Conservation (phyloP, 2,113 vertebrate genomes). For the Isichthys henryi region DNA sequence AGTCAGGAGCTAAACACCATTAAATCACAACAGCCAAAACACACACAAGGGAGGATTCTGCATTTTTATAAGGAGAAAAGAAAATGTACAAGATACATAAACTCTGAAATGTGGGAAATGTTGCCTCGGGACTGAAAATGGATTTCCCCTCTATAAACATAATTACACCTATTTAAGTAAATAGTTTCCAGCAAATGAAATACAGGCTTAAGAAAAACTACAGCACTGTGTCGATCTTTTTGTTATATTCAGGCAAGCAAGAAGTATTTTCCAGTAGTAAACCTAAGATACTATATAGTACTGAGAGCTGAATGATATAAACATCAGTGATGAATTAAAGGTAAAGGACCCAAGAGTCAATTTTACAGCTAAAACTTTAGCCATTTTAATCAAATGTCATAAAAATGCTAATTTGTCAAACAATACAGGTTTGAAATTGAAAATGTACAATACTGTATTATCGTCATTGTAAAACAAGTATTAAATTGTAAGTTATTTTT, state of each 20-base stretch:
- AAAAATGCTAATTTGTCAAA: neutral
- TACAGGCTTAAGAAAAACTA: neutral
- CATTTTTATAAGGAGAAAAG: neutral
- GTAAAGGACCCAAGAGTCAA: neutral
- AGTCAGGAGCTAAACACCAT: neutral
- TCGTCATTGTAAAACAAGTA: neutral
- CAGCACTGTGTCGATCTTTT: neutral
- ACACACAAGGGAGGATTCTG: neutral
- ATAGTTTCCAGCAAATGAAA: neutral
- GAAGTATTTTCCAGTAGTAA: neutral
- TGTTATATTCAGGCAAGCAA: neutral
- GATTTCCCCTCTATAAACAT: neutral
- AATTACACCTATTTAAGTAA: constrained; percentile 1
- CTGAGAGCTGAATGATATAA: neutral
- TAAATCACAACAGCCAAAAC: neutral
- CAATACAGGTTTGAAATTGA: neutral
- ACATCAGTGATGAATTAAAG: neutral
- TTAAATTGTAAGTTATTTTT: neutral
- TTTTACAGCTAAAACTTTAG: neutral
- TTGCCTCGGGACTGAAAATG: neutral
- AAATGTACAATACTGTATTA: neutral
- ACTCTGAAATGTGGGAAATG: neutral
- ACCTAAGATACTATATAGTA: neutral
- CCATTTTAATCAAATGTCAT: neutral
- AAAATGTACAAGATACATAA: neutral